Evolutionary conservation across 2,888 invertebrate genomes (phyloP).

Genomic region (Synergus itoensis): DNA sequence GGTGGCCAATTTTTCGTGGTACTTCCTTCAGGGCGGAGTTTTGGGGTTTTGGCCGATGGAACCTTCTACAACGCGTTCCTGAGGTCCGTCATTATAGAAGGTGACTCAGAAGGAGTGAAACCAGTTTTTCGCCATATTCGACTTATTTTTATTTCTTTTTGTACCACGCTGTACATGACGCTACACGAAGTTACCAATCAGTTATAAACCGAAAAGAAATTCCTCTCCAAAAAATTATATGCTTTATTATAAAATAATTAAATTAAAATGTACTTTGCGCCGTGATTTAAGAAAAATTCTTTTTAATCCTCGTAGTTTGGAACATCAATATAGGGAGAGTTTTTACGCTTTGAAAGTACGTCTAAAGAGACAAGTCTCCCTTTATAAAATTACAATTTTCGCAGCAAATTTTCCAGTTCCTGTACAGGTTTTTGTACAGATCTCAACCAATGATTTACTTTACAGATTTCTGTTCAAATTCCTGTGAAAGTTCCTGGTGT

Average conservation of each 20-base stretch:
- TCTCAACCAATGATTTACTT: too few relatives aligned
- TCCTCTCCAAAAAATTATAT: neutral
- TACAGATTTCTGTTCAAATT: too few relatives aligned
- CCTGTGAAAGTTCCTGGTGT: too few relatives aligned
- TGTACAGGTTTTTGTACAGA: too few relatives aligned
- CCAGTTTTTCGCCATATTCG: constrained; percentile 70
- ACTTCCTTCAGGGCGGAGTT: constrained; percentile 55
- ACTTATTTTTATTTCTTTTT: constrained; percentile 61
- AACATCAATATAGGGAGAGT: too few relatives aligned
- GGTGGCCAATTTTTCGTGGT: constrained; percentile 56
- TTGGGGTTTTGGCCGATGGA: constrained; percentile 60
- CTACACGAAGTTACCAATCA: constrained; percentile 61
- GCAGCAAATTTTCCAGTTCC: too few relatives aligned
- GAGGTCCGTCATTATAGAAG: constrained; percentile 73
- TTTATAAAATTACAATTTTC: too few relatives aligned
- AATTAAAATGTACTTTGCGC: neutral
- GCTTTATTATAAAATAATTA: neutral
- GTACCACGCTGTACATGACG: constrained; percentile 65
- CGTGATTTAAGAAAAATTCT: too few relatives aligned
- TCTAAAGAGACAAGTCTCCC: too few relatives aligned
- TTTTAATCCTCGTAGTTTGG: too few relatives aligned
- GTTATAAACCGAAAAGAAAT: constrained; percentile 45
- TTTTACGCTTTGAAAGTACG: neutral
- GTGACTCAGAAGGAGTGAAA: constrained; percentile 74
- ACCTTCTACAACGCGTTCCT: constrained; percentile 57